A percentile compares a stretch with the other conserved stretches of the same genome.
These are phyloP conservation scores for Pristionchus japonicus DNA, from an alignment of 2,888 invertebrate genomes.

Conservation along the genomic window DNA sequence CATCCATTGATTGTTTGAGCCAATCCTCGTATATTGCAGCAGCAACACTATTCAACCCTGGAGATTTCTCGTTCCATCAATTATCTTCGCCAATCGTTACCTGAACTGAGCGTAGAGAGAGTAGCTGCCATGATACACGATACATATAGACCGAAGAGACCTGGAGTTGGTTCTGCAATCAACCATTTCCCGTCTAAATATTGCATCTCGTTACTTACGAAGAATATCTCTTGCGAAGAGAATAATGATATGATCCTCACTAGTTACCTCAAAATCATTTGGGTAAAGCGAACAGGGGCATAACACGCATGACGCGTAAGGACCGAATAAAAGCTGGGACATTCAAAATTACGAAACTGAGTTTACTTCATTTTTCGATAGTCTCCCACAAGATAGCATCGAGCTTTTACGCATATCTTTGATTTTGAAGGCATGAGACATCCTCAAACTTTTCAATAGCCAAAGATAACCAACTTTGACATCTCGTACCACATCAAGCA, in stretches of 20 bases:
- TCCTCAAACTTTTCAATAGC: too few species aligned
- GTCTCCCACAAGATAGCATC: too few species aligned
- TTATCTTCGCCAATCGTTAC: not conserved
- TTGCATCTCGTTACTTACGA: constrained; percentile 49
- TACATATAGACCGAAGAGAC: constrained; percentile 69
- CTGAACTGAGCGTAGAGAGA: constrained; percentile 69
- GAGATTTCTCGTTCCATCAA: not conserved
- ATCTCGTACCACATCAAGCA: too few species aligned
- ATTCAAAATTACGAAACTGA: too few species aligned
- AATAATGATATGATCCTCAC: constrained; percentile 67
- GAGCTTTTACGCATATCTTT: too few species aligned
- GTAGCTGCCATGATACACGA: constrained; percentile 70
- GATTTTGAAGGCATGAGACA: too few species aligned
- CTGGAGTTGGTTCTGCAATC: constrained; percentile 61
- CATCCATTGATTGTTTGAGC: constrained; percentile 58
- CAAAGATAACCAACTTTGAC: too few species aligned
- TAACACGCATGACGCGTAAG: too few species aligned
- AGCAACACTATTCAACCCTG: constrained; percentile 67
- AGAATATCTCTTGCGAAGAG: constrained; percentile 65
- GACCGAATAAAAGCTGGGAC: too few species aligned
- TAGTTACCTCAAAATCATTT: too few species aligned
- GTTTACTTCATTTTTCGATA: too few species aligned
- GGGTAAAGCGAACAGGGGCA: too few species aligned
- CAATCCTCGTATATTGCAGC: constrained; percentile 73
- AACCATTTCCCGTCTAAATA: not conserved